Evolutionary conservation across 2,888 invertebrate genomes (phyloP).

Genomic region (Schizotus pectinicornis): DNA sequence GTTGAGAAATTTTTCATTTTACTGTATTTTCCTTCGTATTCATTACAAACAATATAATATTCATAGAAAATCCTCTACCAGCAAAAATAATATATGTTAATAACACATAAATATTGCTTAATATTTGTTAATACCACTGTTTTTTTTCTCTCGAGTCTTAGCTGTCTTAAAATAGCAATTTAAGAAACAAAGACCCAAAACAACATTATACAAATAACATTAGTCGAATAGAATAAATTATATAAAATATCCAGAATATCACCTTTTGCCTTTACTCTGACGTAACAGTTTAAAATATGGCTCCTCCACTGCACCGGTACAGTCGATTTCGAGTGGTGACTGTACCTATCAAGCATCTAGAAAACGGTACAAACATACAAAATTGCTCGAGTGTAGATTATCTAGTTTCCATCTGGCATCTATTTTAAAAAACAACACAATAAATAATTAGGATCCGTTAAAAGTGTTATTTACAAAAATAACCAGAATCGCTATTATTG

Average conservation of each 20-base stretch:
- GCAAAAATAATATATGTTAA: constrained; percentile 50
- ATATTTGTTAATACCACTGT: constrained; percentile 36
- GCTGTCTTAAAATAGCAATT: constrained; percentile 41
- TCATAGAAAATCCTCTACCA: constrained; percentile 40
- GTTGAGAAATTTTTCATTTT: no score
- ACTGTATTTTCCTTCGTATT: constrained; percentile 8
- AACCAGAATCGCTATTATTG: constrained; percentile 14
- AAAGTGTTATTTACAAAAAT: neutral
- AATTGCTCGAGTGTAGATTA: no score
- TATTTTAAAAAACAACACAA: constrained; percentile 4
- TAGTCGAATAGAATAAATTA: constrained; percentile 19
- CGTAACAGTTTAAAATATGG: constrained; percentile 24
- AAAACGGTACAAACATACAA: no score
- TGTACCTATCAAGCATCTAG: no score
- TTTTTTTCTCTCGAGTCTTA: constrained; percentile 36
- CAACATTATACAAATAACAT: constrained; percentile 26
- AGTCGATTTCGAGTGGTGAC: no score
- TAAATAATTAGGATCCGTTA: constrained; percentile 7
- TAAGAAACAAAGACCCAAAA: constrained; percentile 45
- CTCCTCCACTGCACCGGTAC: neutral
- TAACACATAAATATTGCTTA: constrained; percentile 50
- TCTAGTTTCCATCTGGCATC: no score
- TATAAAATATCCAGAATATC: constrained; percentile 23
- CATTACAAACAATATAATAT: constrained; percentile 19
- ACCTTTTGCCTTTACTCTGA: constrained; percentile 7